phyloP scores from a whole-genome alignment of 2,888 invertebrate species.

The Parnassius glacialis region DNA sequence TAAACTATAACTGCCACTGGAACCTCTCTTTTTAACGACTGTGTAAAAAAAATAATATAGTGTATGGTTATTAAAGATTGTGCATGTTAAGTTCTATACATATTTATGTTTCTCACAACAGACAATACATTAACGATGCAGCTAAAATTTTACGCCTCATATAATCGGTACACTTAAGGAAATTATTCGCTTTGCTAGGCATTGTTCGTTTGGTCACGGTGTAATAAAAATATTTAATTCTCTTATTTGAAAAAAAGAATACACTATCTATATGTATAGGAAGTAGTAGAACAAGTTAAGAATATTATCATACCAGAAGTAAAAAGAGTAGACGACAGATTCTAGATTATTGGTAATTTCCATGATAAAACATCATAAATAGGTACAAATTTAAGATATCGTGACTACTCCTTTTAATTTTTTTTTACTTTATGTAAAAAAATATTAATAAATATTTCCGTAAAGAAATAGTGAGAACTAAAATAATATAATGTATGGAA shows the following conservation, averaged over 20 bases:
- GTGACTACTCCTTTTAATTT: no score
- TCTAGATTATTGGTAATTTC: no score
- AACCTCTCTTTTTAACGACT: conserved; percentile 11
- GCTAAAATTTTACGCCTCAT: conserved; percentile 28
- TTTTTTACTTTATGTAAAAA: no score
- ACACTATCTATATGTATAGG: not conserved
- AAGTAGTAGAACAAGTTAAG: not conserved
- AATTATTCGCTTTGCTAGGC: conserved; percentile 21
- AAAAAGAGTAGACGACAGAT: no score
- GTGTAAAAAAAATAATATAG: conserved; percentile 22
- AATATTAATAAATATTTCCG: no score
- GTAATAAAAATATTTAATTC: conserved; percentile 4
- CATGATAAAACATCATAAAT: no score
- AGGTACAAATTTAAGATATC: no score
- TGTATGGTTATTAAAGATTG: conserved; percentile 22
- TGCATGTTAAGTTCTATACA: conserved; percentile 27
- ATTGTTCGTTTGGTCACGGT: not conserved
- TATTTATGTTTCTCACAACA: conserved; percentile 29
- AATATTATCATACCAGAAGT: no score
- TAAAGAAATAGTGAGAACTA: no score
- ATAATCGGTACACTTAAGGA: conserved; percentile 17
- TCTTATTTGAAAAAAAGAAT: not conserved
- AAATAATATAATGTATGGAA: no score
- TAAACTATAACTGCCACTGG: conserved; percentile 25
- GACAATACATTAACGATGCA: conserved; percentile 26